These are phyloP conservation scores for Sycophaga agraensis DNA, from an alignment of 1,140 invertebrate genomes.

Conservation along the genomic window DNA sequence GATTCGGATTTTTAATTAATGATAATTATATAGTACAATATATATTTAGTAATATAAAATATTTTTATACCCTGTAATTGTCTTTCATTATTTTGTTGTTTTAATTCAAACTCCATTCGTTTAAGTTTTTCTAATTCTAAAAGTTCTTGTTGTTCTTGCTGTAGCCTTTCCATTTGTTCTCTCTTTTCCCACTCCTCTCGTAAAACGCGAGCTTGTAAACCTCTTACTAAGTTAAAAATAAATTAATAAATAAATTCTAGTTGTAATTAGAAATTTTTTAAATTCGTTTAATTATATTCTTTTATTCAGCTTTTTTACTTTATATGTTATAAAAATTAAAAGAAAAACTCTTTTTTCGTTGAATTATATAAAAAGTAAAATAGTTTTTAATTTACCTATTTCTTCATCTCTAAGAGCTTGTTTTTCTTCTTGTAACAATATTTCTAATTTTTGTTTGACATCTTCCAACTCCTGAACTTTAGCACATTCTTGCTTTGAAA, in stretches of 20 bases:
- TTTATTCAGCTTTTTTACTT: too few species aligned
- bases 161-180: conserved; percentile 75
- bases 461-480: conserved; percentile 72
- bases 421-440: conserved; percentile 74
- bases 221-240: conserved; percentile 39
- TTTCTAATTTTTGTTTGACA: conserved; percentile 67
- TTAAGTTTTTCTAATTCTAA: conserved; percentile 74
- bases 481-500: conserved; percentile 70
- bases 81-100: conserved; percentile 71
- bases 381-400: conserved; percentile 57
- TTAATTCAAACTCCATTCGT: conserved; percentile 70
- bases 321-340: too few species aligned
- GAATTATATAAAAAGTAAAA: neutral
- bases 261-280: neutral
- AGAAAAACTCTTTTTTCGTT: neutral
- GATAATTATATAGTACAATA: too few species aligned
- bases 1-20: conserved; percentile 1
- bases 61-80: conserved; percentile 62
- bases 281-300: too few species aligned
- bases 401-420: conserved; percentile 83
- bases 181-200: conserved; percentile 81
- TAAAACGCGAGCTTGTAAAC: conserved; percentile 63
- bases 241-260: conserved; percentile 13
- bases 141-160: conserved; percentile 72
- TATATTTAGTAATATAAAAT: too few species aligned